Evolutionary conservation across 2,797 vertebrate species (phyloP).

Genomic region (Tamandua tetradactyla): DNA sequence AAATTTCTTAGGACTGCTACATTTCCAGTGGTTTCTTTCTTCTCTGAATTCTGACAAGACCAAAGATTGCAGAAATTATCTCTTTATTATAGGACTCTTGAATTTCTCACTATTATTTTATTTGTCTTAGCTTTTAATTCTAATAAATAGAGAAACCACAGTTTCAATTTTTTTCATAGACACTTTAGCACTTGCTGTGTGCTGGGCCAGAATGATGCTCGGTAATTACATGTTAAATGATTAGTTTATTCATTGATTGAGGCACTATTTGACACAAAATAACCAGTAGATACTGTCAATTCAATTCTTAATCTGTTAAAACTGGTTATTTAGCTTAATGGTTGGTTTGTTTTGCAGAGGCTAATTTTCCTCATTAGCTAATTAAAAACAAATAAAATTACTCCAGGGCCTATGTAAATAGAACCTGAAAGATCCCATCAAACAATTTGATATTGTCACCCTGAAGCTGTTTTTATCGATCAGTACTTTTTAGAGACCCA

Average conservation of each 20-base stretch:
- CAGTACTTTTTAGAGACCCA: background rate
- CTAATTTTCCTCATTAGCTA: background rate
- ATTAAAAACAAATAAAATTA: background rate
- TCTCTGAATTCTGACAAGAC: background rate
- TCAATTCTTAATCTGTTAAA: background rate
- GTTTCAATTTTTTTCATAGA: background rate
- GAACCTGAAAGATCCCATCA: background rate
- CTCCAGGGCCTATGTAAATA: background rate
- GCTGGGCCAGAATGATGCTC: background rate
- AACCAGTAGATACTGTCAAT: background rate
- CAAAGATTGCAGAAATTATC: background rate
- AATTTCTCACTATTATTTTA: background rate
- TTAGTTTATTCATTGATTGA: constrained; percentile 31
- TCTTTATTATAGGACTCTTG: background rate
- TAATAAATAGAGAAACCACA: background rate
- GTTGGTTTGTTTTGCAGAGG: background rate
- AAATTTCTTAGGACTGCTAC: background rate
- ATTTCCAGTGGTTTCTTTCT: background rate
- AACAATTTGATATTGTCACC: background rate
- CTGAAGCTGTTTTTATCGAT: background rate
- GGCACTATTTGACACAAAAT: background rate
- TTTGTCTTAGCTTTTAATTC: constrained; percentile 1
- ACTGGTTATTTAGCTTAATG: background rate
- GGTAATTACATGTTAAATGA: background rate
- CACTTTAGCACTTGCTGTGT: background rate